A percentile compares a stretch with the other conserved stretches of the same genome.
Conservation (phyloP, 1,140 invertebrate species). For the Ceratina calcarata region DNA sequence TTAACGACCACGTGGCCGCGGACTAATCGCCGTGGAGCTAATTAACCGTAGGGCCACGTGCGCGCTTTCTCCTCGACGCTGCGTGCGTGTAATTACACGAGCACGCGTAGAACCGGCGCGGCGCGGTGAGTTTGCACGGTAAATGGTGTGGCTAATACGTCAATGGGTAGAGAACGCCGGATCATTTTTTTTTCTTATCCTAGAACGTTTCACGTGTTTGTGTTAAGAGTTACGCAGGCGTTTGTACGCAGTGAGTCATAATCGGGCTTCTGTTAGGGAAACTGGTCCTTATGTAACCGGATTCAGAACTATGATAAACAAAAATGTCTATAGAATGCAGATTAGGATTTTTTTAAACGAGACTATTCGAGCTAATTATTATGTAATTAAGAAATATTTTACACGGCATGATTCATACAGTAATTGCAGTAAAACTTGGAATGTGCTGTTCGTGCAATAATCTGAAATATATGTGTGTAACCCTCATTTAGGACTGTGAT, state of each 20-base stretch:
- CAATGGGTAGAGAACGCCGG: neutral
- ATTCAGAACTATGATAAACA: neutral
- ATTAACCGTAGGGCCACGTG: conserved; percentile 69
- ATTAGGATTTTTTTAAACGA: neutral
- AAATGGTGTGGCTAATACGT: conserved; percentile 6
- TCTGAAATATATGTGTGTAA: too few relatives aligned
- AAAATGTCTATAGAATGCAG: neutral
- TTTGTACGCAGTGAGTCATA: conserved; percentile 31
- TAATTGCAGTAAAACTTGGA: too few relatives aligned
- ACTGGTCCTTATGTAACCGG: conserved; percentile 38
- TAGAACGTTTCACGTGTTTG: neutral
- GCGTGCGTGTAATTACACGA: conserved; percentile 34
- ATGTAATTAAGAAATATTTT: neutral
- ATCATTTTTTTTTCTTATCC: neutral
- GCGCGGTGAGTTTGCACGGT: neutral
- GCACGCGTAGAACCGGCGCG: neutral
- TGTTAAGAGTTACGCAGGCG: neutral
- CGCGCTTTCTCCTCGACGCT: conserved; percentile 63
- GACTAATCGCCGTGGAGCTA: conserved; percentile 60
- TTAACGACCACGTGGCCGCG: conserved; percentile 61
- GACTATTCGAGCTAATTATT: neutral
- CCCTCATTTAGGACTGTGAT: too few relatives aligned
- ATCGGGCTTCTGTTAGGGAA: conserved; percentile 28
- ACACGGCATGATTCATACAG: neutral
- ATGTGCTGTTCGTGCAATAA: too few relatives aligned